Conservation (phyloP, 2,797 vertebrate species). For the Holocentrus rufus region DNA sequence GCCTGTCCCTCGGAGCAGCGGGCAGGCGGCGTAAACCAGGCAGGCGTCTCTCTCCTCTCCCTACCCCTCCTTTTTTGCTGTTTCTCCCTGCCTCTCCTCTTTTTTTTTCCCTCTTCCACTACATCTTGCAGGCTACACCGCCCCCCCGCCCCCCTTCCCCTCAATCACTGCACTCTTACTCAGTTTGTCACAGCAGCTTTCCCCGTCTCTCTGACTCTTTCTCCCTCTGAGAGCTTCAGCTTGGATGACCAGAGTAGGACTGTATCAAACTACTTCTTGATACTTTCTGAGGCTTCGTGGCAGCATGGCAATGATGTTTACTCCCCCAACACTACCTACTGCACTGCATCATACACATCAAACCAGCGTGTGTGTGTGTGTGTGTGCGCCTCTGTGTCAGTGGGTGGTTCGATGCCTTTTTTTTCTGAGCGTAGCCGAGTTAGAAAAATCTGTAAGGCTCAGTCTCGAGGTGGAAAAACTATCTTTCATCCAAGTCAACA, state of each 20-base stretch:
- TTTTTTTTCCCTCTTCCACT: slow-evolving; percentile 17
- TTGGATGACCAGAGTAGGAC: slow-evolving; percentile 35
- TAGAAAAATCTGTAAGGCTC: slow-evolving; percentile 44
- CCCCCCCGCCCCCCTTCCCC: background rate
- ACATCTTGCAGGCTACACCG: slow-evolving; percentile 7
- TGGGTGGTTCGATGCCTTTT: slow-evolving; percentile 29
- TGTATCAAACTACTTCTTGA: slow-evolving; percentile 42
- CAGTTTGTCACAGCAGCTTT: slow-evolving; percentile 37
- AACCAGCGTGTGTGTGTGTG: slow-evolving; percentile 25
- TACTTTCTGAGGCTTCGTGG: slow-evolving; percentile 37
- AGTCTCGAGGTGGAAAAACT: slow-evolving; percentile 48
- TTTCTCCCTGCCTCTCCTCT: slow-evolving; percentile 32
- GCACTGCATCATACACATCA: slow-evolving; percentile 46
- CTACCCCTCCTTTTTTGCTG: slow-evolving; percentile 22
- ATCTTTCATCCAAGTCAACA: slow-evolving; percentile 55
- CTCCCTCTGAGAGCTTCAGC: slow-evolving; percentile 4
- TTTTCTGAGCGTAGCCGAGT: slow-evolving; percentile 43
- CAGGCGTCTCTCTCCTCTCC: slow-evolving; percentile 27
- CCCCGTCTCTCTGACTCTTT: slow-evolving; percentile 3
- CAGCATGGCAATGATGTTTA: slow-evolving; percentile 45
- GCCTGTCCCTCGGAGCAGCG: slow-evolving; percentile 30
- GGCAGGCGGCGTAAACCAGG: slow-evolving; percentile 28
- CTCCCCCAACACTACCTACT: slow-evolving; percentile 39
- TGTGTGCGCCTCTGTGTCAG: slow-evolving; percentile 32
- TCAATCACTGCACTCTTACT: slow-evolving; percentile 14